Evolutionary conservation across 2,113 vertebrate species (phyloP).

Genomic region (Leuciscus idus): DNA sequence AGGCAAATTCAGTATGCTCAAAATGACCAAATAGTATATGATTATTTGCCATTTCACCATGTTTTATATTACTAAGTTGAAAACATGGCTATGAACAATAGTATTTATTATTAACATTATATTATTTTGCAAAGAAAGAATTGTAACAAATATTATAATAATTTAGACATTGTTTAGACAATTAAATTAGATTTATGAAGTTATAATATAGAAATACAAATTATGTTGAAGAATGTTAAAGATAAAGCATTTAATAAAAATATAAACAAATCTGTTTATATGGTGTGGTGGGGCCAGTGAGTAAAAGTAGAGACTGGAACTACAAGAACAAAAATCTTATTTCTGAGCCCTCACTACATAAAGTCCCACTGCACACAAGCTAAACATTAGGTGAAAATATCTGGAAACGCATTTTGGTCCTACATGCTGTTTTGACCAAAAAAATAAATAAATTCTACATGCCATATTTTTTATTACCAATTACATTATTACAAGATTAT

Average conservation of each 20-base stretch:
- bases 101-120: background rate
- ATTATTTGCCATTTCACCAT: background rate
- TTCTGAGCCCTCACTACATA: background rate
- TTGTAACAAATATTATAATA: background rate
- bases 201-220: background rate
- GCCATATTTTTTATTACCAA: constrained; percentile 55
- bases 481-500: constrained; percentile 63
- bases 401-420: background rate
- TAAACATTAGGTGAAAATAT: background rate
- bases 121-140: background rate
- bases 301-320: background rate
- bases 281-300: background rate
- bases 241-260: background rate
- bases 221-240: background rate
- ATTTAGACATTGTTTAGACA: background rate
- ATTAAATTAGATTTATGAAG: background rate
- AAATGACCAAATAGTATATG: too few species aligned
- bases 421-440: background rate
- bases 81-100: background rate
- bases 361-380: background rate
- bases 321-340: background rate
- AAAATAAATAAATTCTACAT: background rate
- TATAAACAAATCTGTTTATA: background rate
- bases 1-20: background rate
- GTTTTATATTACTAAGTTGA: background rate